A percentile compares a stretch with the other conserved stretches of the same genome.
Evolutionary conservation across 2,113 vertebrate genomes (phyloP).

Genomic region (Megatriorchis doriae): DNA sequence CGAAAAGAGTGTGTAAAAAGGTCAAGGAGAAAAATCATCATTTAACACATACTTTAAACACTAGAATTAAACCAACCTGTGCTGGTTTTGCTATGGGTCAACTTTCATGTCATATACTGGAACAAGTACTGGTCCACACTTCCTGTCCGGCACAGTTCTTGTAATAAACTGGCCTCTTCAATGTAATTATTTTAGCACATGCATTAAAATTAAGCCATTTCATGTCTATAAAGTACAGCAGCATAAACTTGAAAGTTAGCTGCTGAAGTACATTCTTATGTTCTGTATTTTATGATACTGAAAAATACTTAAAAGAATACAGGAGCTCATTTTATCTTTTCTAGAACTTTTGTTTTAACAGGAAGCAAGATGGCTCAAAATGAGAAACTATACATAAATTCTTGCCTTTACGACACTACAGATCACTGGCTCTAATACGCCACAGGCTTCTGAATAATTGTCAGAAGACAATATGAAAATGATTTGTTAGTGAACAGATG

Average conservation of each 20-base stretch:
- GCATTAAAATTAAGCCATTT: background rate
- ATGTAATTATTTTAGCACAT: background rate
- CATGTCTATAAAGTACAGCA: background rate
- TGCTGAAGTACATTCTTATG: background rate
- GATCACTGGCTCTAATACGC: background rate
- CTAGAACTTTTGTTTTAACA: background rate
- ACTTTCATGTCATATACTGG: background rate
- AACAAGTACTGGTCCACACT: background rate
- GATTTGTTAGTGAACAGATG: background rate
- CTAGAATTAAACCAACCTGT: background rate
- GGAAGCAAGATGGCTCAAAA: background rate
- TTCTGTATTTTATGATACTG: background rate
- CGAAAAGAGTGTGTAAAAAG: background rate
- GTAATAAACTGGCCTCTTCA: background rate
- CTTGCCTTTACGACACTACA: background rate
- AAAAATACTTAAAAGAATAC: background rate
- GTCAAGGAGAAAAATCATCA: background rate
- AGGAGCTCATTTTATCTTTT: background rate
- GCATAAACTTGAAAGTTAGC: background rate
- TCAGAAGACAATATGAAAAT: background rate
- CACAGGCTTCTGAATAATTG: background rate
- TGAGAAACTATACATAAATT: background rate
- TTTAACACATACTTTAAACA: background rate
- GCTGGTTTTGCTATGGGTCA: background rate
- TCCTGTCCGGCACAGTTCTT: background rate